Evolutionary conservation across 2,888 invertebrate species (phyloP), one percentile per base, ranked within the genome.

Genomic region (Mythimna impura): DNA sequence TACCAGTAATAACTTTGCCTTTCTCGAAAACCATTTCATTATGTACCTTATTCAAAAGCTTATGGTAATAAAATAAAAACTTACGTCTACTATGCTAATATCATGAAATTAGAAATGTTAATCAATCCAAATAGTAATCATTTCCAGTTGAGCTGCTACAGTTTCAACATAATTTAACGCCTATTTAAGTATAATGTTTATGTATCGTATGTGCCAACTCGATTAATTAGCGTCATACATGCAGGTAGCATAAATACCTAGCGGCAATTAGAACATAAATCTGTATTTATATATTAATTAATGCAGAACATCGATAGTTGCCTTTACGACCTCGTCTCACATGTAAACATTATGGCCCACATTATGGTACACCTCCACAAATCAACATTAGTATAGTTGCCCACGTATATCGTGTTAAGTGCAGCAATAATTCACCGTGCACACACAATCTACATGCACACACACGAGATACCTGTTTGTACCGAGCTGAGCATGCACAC

Each of bases 281-380:
- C 83, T 89, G 88, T 90, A 91, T 92, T 90, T 90, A 87, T 88
- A 83, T 87, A 87, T 88, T 89, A 88, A 89, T 89, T 89, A 83
- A 83, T 83, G 64, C 83, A 82, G 69, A 84, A 81, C 86, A 80
- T 82, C 69, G 83, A 82, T 86, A 86, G 86, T 85, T 85, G 81
- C 88, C 83, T 89, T 90, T 89, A 90, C 90, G 91, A 90, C 92
- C 93, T 92, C 92, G 92, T 88, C 90, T 90, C 90, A 89, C 88
- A 91, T 90, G 91, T 91, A 91, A 93, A 93, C 92, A 91, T 91
- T 89, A 90, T 92, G 93, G 89, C 93, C 94, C 89, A 94, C 91
- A 93, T 94, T 90, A 91, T 89, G 87, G 86, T 84, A 88, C 89
- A 90, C 85, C 89, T 89, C 85, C 89, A 92, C 89, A 91, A 90